These are phyloP conservation scores for Ochropleura plecta DNA, from an alignment of 2,888 invertebrate species.

Conservation along the genomic window DNA sequence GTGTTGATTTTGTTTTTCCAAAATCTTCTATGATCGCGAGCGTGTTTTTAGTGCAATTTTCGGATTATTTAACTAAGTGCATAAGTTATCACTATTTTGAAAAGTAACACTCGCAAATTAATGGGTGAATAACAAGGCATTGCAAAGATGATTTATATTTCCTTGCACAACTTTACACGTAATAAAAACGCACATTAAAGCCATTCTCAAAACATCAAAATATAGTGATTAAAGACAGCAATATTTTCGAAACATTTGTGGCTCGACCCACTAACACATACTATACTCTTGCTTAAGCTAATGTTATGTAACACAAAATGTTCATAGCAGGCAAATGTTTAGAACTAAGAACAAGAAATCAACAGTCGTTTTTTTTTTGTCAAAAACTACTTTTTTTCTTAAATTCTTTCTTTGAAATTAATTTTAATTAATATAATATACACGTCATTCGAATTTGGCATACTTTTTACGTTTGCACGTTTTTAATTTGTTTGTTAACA, in stretches of 20 bases:
- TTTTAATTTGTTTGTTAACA: slow-evolving; percentile 6
- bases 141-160: slow-evolving; percentile 1
- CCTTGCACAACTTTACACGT: slow-evolving; percentile 14
- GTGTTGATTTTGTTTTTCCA: too few species aligned
- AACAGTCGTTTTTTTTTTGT: slow-evolving; percentile 16
- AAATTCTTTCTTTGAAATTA: not conserved
- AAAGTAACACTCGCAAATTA: slow-evolving; percentile 3
- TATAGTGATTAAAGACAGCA: slow-evolving; percentile 47
- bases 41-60: not conserved
- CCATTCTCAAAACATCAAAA: slow-evolving; percentile 27
- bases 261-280: slow-evolving; percentile 70
- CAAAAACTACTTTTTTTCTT: slow-evolving; percentile 45
- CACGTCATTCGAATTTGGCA: slow-evolving; percentile 20
- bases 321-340: slow-evolving; percentile 47
- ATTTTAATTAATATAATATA: not conserved
- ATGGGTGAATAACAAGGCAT: slow-evolving; percentile 15
- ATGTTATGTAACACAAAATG: slow-evolving; percentile 53
- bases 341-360: slow-evolving; percentile 19
- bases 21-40: not conserved
- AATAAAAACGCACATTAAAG: slow-evolving; percentile 23
- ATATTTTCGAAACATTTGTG: slow-evolving; percentile 63
- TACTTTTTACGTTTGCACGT: slow-evolving; percentile 14
- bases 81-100: not conserved
- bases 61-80: not conserved
- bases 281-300: slow-evolving; percentile 62